These are phyloP conservation scores for Illadopsis cleaveri DNA, from an alignment of 2,113 vertebrate genomes.

Conservation along the genomic window DNA sequence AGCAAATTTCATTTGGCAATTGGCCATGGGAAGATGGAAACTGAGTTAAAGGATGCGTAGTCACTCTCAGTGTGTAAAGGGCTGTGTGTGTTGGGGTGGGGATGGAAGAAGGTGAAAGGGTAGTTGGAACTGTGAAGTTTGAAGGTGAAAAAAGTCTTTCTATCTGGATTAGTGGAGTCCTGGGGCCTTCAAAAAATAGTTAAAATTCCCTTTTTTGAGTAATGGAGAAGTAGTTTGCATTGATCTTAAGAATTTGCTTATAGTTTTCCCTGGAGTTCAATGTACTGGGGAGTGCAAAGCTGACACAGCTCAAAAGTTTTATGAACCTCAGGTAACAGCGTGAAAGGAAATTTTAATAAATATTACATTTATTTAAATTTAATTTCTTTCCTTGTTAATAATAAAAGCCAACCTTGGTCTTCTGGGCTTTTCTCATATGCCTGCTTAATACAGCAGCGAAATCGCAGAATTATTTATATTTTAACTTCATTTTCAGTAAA, in stretches of 20 bases:
- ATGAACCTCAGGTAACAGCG: conserved; percentile 68
- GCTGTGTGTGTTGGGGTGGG: neutral
- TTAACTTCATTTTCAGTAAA: conserved; percentile 51
- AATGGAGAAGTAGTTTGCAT: conserved; percentile 63
- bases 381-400: conserved; percentile 73
- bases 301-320: conserved; percentile 69
- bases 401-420: conserved; percentile 67
- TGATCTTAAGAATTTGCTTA: conserved; percentile 67
- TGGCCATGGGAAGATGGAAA: neutral
- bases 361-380: conserved; percentile 73
- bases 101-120: conserved; percentile 5
- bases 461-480: conserved; percentile 58
- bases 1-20: neutral
- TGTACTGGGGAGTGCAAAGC: conserved; percentile 55
- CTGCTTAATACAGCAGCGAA: conserved; percentile 34
- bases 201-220: conserved; percentile 65
- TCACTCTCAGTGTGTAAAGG: neutral
- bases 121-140: conserved; percentile 12
- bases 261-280: conserved; percentile 62
- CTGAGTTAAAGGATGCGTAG: neutral
- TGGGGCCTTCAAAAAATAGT: conserved; percentile 56
- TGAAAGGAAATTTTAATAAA: conserved; percentile 75
- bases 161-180: conserved; percentile 45
- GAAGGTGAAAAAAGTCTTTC: conserved; percentile 54
- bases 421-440: conserved; percentile 52